These are phyloP conservation scores for Salticus scenicus DNA, from an alignment of 2,888 invertebrate species.

Conservation along the genomic window DNA sequence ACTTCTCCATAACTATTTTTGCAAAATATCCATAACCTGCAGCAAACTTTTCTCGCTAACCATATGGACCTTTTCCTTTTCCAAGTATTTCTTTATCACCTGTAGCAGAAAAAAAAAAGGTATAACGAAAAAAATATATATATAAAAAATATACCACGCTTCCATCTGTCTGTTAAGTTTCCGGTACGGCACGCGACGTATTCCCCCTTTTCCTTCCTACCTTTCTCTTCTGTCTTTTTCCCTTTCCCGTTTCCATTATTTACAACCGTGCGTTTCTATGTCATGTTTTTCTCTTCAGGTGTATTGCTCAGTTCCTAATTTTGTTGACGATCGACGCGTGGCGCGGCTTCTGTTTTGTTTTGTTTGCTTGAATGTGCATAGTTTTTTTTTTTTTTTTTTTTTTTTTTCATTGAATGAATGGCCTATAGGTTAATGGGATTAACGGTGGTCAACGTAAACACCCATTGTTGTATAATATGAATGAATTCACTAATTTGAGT, in stretches of 20 bases:
- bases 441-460: background rate
- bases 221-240: background rate
- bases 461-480: background rate
- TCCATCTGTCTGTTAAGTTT: slow-evolving; percentile 53
- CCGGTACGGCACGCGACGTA: slow-evolving; percentile 61
- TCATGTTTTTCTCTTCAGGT: slow-evolving; percentile 35
- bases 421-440: background rate
- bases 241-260: slow-evolving; percentile 27
- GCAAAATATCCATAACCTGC: slow-evolving; percentile 10
- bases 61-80: slow-evolving; percentile 41
- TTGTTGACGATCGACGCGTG: slow-evolving; percentile 16
- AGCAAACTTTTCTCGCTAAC: slow-evolving; percentile 22
- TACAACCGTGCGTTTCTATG: slow-evolving; percentile 9
- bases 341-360: background rate
- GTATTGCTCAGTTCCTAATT: background rate
- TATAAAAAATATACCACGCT: slow-evolving; percentile 21
- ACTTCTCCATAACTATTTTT: no score
- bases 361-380: background rate
- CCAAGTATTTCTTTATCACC: slow-evolving; percentile 38
- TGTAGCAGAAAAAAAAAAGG: slow-evolving; percentile 38
- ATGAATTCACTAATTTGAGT: no score
- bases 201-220: background rate
- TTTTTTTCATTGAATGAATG: background rate
- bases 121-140: no score
- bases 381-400: background rate